Base-by-base conservation (phyloP, 2,113 vertebrate species). In the Aegotheles bennettii region DNA sequence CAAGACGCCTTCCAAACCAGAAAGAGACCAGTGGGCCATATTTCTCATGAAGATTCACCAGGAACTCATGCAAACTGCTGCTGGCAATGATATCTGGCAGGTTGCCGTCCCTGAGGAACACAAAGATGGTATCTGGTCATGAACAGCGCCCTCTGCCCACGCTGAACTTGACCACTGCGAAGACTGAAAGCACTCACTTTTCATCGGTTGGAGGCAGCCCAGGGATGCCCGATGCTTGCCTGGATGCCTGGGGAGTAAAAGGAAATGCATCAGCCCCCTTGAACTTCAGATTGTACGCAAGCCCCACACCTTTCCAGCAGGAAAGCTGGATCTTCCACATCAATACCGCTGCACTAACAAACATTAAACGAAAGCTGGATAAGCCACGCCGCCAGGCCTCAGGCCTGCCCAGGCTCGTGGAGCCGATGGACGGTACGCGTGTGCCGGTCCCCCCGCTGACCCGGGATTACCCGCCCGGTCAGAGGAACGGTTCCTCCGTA, bases 1-100 rank as follows among this genome's bases (percentile, higher is more conserved):
- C 99, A 20, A 99, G 99, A 26, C 98, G 98, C 16, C 98, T 97
- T 40, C 99, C 99, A 81, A 99, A 99, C 99, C 99, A 99, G 97
- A 99, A 99, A 2, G 99, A 99, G 10, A 98, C 99, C 91, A 99
- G 98, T 2, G 99, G 97, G 18, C 99, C 99, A 8, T 98, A 99
- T 91, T 98, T 97, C 87, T 99, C 98, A 77, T 99, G 99, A 74
- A 99, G 98, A 76, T 98, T 96, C 26, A 98, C 98, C 56, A 99
- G 98, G 96, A 99, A 99, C 94, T 99, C 99, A 3, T 99, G 99
- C 68, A 99, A 97, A 92, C 99, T 99, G 90, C 98, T 98, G 87
- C 94, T 98, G 95, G 95, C 98, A 65, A 99, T 97, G 20, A 99
- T 99, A 77, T 99, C 99, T 84, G 99, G 99, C 74, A 99, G 97